Conservation (phyloP, 2,113 vertebrate species). For the Empidonax traillii region DNA sequence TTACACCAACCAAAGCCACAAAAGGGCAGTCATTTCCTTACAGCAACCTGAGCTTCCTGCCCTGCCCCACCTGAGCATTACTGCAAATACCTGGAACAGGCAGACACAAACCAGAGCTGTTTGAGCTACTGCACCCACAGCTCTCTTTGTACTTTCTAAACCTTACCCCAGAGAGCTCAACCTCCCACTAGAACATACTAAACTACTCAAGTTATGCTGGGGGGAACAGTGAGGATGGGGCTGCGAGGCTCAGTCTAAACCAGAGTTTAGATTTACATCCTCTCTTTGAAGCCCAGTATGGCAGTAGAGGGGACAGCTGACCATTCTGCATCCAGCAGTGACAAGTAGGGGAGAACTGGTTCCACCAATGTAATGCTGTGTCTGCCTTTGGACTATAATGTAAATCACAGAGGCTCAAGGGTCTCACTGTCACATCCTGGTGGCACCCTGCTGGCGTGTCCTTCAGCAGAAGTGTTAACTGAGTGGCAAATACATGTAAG, state of each 20-base stretch:
- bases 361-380: not conserved
- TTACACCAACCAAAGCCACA: not conserved
- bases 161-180: not conserved
- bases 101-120: not conserved
- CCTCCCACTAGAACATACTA: too few species aligned
- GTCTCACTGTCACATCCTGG: not conserved
- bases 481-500: not conserved
- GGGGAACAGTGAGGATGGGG: not conserved
- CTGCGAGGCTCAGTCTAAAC: not conserved
- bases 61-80: not conserved
- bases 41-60: not conserved
- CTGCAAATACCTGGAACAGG: not conserved
- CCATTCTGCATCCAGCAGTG: not conserved
- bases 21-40: not conserved
- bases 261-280: not conserved
- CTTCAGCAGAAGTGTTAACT: not conserved
- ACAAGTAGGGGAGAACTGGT: not conserved
- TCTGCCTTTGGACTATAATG: not conserved
- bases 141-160: not conserved
- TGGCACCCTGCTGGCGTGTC: not conserved
- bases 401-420: not conserved
- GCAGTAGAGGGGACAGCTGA: too few species aligned
- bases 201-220: not conserved
- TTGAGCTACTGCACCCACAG: not conserved
- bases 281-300: not conserved